These are phyloP conservation scores for Pangasianodon hypophthalmus DNA, from an alignment of 2,113 vertebrate species.

Conservation along the genomic window DNA sequence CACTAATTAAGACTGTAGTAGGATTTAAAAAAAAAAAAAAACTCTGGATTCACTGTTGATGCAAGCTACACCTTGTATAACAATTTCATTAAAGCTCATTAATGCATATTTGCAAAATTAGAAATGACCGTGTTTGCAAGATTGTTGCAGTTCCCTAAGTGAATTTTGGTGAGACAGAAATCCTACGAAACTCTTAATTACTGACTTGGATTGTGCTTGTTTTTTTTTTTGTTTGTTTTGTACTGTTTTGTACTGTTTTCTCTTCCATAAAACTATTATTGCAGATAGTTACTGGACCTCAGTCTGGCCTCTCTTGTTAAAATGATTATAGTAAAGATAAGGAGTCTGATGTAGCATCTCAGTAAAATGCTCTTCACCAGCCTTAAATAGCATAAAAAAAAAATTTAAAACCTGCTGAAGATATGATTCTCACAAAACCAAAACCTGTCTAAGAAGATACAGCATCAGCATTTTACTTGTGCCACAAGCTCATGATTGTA, in stretches of 20 bases:
- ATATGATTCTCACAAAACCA: not conserved
- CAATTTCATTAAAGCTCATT: not conserved
- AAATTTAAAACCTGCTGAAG: not conserved
- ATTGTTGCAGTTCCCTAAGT: not conserved
- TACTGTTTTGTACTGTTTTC: not conserved
- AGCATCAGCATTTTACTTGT: not conserved
- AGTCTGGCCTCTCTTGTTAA: not conserved
- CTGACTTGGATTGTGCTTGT: not conserved
- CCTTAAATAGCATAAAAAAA: not conserved
- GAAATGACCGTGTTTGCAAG: not conserved
- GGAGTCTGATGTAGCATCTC: conserved; percentile 29
- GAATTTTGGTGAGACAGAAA: not conserved
- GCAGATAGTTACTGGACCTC: not conserved
- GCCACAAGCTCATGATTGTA: not conserved
- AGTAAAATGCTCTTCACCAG: not conserved
- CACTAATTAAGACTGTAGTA: not conserved
- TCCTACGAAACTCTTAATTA: not conserved
- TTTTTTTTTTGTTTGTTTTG: not conserved
- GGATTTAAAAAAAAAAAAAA: not conserved
- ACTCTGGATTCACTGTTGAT: not conserved
- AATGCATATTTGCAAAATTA: not conserved
- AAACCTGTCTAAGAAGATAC: not conserved
- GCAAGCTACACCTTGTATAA: not conserved
- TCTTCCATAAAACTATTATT: not conserved
- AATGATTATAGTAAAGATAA: not conserved